A percentile compares a stretch with the other conserved stretches of the same genome.
These are phyloP conservation scores for Caenorhabditis brenneri DNA, from an alignment of 1,140 invertebrate species.

Conservation along the genomic window DNA sequence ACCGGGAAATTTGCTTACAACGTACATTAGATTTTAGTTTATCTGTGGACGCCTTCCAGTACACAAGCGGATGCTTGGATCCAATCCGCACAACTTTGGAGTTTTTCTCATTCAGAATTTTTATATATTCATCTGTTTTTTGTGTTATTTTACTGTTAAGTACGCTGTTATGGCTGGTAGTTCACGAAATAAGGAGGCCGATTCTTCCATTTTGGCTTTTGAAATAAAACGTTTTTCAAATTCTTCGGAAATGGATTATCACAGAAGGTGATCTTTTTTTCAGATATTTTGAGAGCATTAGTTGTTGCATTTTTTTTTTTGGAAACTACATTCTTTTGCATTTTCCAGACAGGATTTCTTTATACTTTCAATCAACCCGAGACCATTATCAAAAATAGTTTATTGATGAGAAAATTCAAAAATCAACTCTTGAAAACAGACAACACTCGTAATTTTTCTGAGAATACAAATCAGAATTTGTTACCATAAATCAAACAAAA, in stretches of 20 bases:
- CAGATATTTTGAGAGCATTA: background rate
- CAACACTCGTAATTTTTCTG: constrained; percentile 33
- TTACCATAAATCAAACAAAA: background rate
- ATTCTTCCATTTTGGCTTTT: background rate
- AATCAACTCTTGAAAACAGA: background rate
- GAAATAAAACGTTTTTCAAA: background rate
- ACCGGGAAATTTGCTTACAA: background rate
- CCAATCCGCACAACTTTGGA: background rate
- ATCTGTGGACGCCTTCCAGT: background rate
- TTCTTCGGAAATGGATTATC: no score
- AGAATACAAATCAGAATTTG: constrained; percentile 18
- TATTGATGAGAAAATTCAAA: background rate
- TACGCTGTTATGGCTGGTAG: background rate
- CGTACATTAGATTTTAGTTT: background rate
- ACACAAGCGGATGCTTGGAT: background rate
- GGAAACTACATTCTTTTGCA: no score
- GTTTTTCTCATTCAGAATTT: constrained; percentile 14
- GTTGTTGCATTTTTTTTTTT: no score
- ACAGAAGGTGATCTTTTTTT: no score
- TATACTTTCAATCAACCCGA: no score
- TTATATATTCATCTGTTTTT: background rate
- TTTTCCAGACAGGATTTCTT: no score
- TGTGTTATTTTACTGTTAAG: background rate
- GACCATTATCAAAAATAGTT: background rate
- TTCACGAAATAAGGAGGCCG: background rate